Evolutionary conservation across 1,140 invertebrate species (phyloP), one percentile per base, ranked within the genome.

Genomic region (Lasaia peninsularis): DNA sequence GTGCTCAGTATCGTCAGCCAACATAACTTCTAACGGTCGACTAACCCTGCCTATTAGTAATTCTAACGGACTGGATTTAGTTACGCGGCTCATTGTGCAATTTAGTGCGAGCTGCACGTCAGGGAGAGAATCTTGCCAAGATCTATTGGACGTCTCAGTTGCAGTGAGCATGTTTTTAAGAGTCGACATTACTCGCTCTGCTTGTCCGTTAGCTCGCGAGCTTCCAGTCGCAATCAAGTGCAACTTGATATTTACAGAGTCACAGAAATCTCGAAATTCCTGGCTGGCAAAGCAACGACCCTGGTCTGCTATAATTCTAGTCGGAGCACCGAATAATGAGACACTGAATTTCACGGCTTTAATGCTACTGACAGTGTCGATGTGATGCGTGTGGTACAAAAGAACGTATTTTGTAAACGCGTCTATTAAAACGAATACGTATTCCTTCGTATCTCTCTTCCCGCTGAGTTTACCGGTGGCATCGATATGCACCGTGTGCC

Each of bases 31-130:
- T 16, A 71, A 54, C 28, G 75, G 80, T 51, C 74, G 50, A 12
- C 70, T 72, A 7, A 76, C 69, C 44, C 67, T 74, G 37, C 76
- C 76, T 18, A 73, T 66, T 6, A 58, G 4, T 1, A 58, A 32
- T 37, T 82, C 70, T 49, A 82, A 52, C 18, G 75, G 71, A 58
- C 66, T 71, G 1, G 60, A 33, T 40, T 72, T 70, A 0, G 71
- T 78, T 2, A 69, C 62, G 12, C 70, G 49, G 53, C 72, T 78
- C 0, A 63, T 10, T 2, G 75, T 73, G 28, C 59, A 73, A 56
- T 80, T 78, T 5, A 80, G n/a, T n/a, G 73, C 69, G 28, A 81
- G 53, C 56, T 81, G 76, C 14, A 79, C 56, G 7, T 76, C 73
- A n/a, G 24, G 34, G 6, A 78, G 35, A 12, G 63, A 60, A 24